Base-by-base conservation (phyloP, 2,113 vertebrate genomes). In the Eupsittula cactorum region DNA sequence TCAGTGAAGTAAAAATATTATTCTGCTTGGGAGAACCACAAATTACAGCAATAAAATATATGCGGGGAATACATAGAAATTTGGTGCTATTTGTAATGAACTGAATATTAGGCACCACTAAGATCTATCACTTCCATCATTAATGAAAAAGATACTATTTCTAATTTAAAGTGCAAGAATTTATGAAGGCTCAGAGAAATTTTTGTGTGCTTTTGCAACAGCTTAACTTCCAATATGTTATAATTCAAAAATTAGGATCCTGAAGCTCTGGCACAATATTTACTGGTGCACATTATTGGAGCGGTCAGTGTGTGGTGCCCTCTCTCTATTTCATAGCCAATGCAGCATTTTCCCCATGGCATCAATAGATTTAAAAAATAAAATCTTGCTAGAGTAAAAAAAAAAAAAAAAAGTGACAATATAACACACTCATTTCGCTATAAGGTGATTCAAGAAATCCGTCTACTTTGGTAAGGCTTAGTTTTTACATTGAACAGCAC, bases 391-490 rank as follows among this genome's bases (percentile, higher is more conserved):
- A 89, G 75, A 91, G 9, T 17, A 7, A 80, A 67, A 89, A 91
- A 95, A 97, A 62, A 97, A 97, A 62, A 46, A 84, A 47, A 1
- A 92, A 10, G 80, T 87, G 90, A 94, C 94, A 97, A 96, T 46
- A 37, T 86, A 96, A 81, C 39, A 77, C 47, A 57, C 82, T 96
- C 75, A 91, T 94, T 97, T 95, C 86, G 74, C 90, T 92, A 97
- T 96, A 93, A 97, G 74, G 79, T 94, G 97, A 97, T 92, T 93
- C 94, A 96, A 97, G 96, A 98, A 97, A 97, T 97, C 94, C 94
- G 75, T 95, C 97, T 87, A n/a, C 67, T 97, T 93, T 91, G 50
- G 78, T 95, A 87, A 92, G 83, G 80, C 57, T 91, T 47, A 75
- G 60, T 18, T 93, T 97, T 97, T 91, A 93, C 79, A 79, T 96